A percentile compares a stretch with the other conserved stretches of the same genome.
Conservation (phyloP, 2,797 vertebrate genomes). For the Coranthus polyacanthus region DNA sequence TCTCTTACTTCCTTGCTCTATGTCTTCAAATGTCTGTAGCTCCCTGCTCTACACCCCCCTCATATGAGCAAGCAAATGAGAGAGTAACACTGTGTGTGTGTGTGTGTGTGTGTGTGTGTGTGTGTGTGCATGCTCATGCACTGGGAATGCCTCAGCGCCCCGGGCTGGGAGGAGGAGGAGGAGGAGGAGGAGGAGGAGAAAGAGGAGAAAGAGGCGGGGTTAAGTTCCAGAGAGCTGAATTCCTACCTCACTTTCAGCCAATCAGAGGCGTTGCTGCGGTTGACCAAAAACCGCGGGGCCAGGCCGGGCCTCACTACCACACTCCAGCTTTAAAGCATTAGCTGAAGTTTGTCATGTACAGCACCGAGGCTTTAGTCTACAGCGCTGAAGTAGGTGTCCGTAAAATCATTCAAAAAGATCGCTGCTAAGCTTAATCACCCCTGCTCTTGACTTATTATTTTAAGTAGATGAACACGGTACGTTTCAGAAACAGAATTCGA, state of each 20-base stretch:
- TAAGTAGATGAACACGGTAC: too few relatives aligned
- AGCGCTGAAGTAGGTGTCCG: conserved; percentile 5
- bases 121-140: conserved; percentile 13
- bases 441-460: too few relatives aligned
- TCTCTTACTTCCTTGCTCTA: conserved; percentile 61
- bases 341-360: conserved; percentile 47
- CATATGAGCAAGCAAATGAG: conserved; percentile 34
- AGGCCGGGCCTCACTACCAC: conserved; percentile 69
- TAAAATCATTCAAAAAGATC: neutral
- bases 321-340: conserved; percentile 79
- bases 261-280: conserved; percentile 76
- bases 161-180: conserved; percentile 60
- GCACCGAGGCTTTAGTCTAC: conserved; percentile 35
- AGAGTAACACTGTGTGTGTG: conserved; percentile 1
- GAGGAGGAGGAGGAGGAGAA: conserved; percentile 51
- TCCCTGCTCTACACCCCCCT: conserved; percentile 42
- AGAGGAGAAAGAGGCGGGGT: conserved; percentile 81
- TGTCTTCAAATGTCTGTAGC: conserved; percentile 54
- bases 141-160: conserved; percentile 80
- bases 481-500: too few relatives aligned
- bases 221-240: conserved; percentile 85
- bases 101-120: conserved; percentile 21
- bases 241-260: conserved; percentile 84
- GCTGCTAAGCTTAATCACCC: too few relatives aligned
- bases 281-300: conserved; percentile 78